Percentiles rank a stretch among this genome's conserved stretches.
Evolutionary conservation across 2,797 vertebrate genomes (phyloP).

Genomic region (Peromyscus aztecus): DNA sequence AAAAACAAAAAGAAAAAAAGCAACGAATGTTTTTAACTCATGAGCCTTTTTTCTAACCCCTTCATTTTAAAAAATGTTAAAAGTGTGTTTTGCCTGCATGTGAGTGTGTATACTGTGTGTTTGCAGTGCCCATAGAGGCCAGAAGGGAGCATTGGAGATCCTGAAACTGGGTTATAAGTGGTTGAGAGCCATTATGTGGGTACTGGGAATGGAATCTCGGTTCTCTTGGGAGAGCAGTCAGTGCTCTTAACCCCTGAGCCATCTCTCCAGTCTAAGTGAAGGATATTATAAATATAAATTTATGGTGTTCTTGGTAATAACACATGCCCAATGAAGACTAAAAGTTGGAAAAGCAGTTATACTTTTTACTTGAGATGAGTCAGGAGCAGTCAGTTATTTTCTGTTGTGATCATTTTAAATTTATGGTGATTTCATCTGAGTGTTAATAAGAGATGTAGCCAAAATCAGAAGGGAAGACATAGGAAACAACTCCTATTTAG

Average conservation of each 20-base stretch:
- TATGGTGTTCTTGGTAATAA: conserved; percentile 78
- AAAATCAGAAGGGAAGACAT: conserved; percentile 81
- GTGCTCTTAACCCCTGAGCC: background rate
- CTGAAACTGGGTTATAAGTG: background rate
- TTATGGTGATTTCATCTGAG: conserved; percentile 83
- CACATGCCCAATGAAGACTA: conserved; percentile 78
- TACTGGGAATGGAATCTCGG: background rate
- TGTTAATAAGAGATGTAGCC: conserved; percentile 84
- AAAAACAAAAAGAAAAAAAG: background rate
- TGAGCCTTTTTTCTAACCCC: background rate
- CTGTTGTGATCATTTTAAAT: conserved; percentile 78
- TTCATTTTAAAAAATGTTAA: background rate
- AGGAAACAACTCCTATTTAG: conserved; percentile 77
- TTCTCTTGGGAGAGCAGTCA: background rate
- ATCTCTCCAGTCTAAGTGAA: conserved; percentile 66
- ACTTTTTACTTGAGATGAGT: conserved; percentile 79
- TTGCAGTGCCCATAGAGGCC: background rate
- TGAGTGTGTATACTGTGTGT: background rate
- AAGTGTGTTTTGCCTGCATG: background rate
- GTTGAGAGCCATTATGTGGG: background rate
- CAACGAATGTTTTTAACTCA: background rate
- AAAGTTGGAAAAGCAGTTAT: conserved; percentile 82
- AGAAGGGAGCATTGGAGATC: background rate
- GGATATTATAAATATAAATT: conserved; percentile 56
- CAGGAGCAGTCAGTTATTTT: conserved; percentile 74